Conservation (phyloP, 2,797 vertebrate genomes). For the Todus mexicanus region DNA sequence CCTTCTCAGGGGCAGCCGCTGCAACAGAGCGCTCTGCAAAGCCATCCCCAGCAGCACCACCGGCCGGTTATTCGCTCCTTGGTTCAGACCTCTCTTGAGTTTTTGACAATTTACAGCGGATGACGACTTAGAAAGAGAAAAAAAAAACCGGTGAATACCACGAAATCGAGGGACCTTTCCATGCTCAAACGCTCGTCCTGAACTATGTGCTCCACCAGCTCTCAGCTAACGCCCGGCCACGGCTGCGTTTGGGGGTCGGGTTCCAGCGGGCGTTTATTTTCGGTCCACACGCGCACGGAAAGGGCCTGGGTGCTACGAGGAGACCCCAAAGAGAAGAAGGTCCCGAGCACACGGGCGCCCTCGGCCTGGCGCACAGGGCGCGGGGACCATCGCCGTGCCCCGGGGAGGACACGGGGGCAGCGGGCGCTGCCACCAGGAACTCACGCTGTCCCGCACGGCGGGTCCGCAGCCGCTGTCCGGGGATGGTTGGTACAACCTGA, state of each 20-base stretch:
- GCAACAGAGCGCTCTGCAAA: not conserved
- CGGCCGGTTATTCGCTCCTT: not conserved
- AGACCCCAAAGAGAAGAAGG: not conserved
- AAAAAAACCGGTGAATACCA: not conserved
- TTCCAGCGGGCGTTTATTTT: not conserved
- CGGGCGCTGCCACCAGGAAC: not conserved
- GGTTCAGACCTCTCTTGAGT: not conserved
- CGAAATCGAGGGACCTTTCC: not conserved
- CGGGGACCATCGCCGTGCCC: rapidly evolving
- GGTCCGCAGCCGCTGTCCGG: not conserved
- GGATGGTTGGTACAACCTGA: not conserved
- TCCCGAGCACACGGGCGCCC: not conserved
- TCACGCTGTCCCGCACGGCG: not conserved
- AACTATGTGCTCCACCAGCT: not conserved
- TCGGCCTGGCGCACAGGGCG: not conserved
- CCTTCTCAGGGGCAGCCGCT: too few relatives aligned
- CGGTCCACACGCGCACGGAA: not conserved
- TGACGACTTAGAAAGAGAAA: not conserved
- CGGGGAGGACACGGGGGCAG: not conserved
- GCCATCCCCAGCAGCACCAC: not conserved
- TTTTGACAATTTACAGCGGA: not conserved
- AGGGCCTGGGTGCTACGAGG: not conserved
- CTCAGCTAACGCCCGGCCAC: not conserved
- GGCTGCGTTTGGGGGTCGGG: rapidly evolving
- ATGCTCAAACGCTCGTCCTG: not conserved